Evolutionary conservation across 2,888 invertebrate species (phyloP).

Genomic region (Pterobdella sp.): DNA sequence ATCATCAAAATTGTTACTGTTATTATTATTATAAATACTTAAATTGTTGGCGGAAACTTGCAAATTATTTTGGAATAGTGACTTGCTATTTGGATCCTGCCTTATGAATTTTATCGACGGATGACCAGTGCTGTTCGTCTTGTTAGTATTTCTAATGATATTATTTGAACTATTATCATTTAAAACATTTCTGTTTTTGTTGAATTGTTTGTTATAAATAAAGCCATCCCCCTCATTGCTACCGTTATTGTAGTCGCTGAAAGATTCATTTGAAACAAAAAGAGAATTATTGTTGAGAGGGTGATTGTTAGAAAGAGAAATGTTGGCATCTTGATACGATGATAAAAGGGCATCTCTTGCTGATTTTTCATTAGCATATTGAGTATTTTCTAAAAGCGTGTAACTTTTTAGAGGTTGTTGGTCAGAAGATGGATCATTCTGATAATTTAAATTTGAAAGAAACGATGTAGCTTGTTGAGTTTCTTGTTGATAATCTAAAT

Average conservation of each 20-base stretch:
- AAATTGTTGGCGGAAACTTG: too few species aligned
- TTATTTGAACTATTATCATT: background rate
- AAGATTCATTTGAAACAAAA: background rate
- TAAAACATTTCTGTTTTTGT: background rate
- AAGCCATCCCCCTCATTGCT: background rate
- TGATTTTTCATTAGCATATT: constrained; percentile 4
- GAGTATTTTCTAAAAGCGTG: constrained; percentile 18
- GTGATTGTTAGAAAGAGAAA: background rate
- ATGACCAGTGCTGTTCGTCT: too few species aligned
- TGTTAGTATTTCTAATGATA: background rate
- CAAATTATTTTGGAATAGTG: too few species aligned
- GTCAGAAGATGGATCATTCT: constrained; percentile 9
- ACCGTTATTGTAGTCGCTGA: background rate
- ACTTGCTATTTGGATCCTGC: too few species aligned
- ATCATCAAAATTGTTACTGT: background rate
- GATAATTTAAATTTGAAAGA: constrained; percentile 14
- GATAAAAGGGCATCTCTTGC: constrained; percentile 11
- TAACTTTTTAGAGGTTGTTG: constrained; percentile 10
- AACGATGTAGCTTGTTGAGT: constrained; percentile 26
- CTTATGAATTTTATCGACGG: too few species aligned
- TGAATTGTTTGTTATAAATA: background rate
- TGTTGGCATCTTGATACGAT: background rate
- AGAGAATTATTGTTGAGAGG: background rate
- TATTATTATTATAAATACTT: background rate
- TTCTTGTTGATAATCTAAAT: constrained; percentile 25